These are phyloP conservation scores for Chrysogorgia sp. DNA, from an alignment of 92 coral and sea anemone species.

Conservation along the genomic window DNA sequence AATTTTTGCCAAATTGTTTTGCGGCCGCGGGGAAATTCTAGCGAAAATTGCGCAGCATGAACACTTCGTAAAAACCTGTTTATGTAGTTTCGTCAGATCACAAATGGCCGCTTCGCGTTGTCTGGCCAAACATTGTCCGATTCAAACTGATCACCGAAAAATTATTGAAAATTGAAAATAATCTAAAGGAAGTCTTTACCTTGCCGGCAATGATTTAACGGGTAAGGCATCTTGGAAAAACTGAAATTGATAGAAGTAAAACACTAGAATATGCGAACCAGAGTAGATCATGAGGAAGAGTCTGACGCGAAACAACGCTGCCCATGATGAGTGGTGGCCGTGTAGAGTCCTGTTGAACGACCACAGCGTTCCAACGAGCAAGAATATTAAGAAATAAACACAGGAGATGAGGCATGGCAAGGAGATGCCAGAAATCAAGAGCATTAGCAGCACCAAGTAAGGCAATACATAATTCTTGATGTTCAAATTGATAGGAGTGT, in stretches of 20 bases:
- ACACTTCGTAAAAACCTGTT: too few relatives aligned
- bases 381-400: constrained; percentile 76
- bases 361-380: constrained; percentile 93
- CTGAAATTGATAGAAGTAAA: constrained; percentile 92
- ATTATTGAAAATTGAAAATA: too few relatives aligned
- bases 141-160: too few relatives aligned
- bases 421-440: constrained; percentile 82
- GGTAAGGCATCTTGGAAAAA: constrained; percentile 84
- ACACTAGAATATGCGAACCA: constrained; percentile 68
- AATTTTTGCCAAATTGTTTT: too few relatives aligned
- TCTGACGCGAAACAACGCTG: constrained; percentile 73
- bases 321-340: constrained; percentile 52
- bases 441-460: constrained; percentile 78
- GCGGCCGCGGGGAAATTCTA: too few relatives aligned
- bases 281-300: constrained; percentile 90
- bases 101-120: too few relatives aligned
- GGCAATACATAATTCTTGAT: constrained; percentile 80
- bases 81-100: too few relatives aligned
- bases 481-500: neutral
- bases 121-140: too few relatives aligned
- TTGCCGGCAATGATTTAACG: constrained; percentile 74
- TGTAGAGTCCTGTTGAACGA: constrained; percentile 77
- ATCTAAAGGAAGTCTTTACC: constrained; percentile 45
- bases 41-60: too few relatives aligned
- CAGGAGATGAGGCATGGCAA: constrained; percentile 83